Base-by-base conservation (phyloP, 2,113 vertebrate species). In the Lonchura striata region DNA sequence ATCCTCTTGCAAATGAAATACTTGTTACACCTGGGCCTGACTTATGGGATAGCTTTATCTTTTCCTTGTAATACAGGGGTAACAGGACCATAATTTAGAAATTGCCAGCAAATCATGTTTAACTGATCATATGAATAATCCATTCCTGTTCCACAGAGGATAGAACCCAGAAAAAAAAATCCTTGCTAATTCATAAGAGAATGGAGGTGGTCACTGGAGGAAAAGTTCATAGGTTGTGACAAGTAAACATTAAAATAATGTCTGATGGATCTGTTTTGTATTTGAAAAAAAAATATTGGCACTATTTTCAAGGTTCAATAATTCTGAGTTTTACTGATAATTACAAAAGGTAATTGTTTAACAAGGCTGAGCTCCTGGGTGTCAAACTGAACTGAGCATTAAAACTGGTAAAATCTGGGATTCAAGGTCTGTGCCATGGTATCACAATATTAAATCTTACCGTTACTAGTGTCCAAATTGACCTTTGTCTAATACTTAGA, bases 281-380 rank as follows among this genome's bases (percentile, higher is more conserved):
- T 15, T 83, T 60, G 35, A 54, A 76, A 65, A 41, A 46, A 76
- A 31, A 28, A 22, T 0, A 22, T 0, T 1, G 3, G 33, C 5
- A 35, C 6, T 7, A 20, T 30, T 56, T 46, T 68, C 8, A 12
- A 28, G 68, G 25, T 23, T 41, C 8, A 74, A 19, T 75, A 63
- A 49, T 54, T 86, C 50, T 46, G 25, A 35, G 2, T 47, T 90
- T 84, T 68, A 61, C 28, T 88, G 61, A 54, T 57, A 81, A 69
- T 59, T 46, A 42, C 27, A 44, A 44, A 53, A 50, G 1, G 9
- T 22, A 90, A 72, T 11, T 70, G 11, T 42, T 93, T 64, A 47
- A 41, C 6, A 57, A 76, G 11, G 10, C 17, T 56, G 22, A 78
- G 59, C 6, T 75, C 19, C 7, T 57, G 22, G 2, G 27, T 74